Evolutionary conservation across 2,888 invertebrate species (phyloP).

Genomic region (Leptopilina syphax): DNA sequence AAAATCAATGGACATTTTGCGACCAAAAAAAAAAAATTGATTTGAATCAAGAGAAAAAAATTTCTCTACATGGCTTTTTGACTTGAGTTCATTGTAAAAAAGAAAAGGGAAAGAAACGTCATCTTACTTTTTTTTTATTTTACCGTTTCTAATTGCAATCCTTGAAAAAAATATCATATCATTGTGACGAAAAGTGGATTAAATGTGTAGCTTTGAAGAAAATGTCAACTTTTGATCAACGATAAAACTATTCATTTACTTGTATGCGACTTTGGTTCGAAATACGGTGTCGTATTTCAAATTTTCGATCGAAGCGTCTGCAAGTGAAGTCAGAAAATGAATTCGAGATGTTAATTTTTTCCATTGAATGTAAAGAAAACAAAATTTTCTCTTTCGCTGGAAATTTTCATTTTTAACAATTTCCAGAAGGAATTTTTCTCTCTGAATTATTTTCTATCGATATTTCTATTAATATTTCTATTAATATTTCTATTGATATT

Average conservation of each 20-base stretch:
- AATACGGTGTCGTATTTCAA: slow-evolving; percentile 28
- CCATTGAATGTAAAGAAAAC: neutral
- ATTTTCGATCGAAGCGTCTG: slow-evolving; percentile 14
- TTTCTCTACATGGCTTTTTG: neutral
- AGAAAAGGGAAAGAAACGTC: neutral
- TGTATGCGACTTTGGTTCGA: slow-evolving; percentile 13
- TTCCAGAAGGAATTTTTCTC: too few relatives aligned
- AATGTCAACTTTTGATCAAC: slow-evolving; percentile 14
- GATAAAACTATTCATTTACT: neutral
- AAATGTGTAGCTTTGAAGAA: slow-evolving; percentile 36
- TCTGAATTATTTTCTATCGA: too few relatives aligned
- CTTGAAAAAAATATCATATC: slow-evolving; percentile 30
- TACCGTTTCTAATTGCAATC: slow-evolving; percentile 7
- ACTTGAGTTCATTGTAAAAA: neutral
- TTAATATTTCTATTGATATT: too few relatives aligned
- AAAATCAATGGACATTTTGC: neutral
- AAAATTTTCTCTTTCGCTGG: neutral
- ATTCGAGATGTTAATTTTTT: slow-evolving; percentile 22
- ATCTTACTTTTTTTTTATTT: slow-evolving; percentile 16
- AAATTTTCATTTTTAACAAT: too few relatives aligned
- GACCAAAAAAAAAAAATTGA: neutral
- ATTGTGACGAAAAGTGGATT: slow-evolving; percentile 28
- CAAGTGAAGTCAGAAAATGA: slow-evolving; percentile 36
- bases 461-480: too few relatives aligned
- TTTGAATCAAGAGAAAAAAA: neutral